phyloP scores from a whole-genome alignment of 2,888 invertebrate genomes.

The Malthinus seriepunctatus region DNA sequence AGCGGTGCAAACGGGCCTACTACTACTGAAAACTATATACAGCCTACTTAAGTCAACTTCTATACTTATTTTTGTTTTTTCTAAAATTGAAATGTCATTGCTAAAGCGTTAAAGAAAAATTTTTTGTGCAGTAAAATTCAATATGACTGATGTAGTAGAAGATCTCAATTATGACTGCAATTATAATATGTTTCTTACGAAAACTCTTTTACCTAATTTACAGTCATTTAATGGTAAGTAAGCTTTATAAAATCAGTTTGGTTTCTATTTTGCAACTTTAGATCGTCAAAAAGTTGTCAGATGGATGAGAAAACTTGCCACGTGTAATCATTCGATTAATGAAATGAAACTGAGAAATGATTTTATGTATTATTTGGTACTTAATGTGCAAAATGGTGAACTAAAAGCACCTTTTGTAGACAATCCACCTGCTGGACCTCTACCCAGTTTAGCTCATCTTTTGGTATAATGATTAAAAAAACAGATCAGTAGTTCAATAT shows the following conservation, averaged over 20 bases:
- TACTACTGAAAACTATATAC: too few relatives aligned
- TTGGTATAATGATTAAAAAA: conserved; percentile 50
- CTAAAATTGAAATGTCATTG: neutral
- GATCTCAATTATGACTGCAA: conserved; percentile 60
- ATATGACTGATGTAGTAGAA: conserved; percentile 53
- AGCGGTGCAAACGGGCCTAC: too few relatives aligned
- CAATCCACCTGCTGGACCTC: conserved; percentile 55
- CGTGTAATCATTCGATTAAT: conserved; percentile 53
- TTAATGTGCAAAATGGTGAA: conserved; percentile 55
- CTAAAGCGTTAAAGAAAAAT: neutral
- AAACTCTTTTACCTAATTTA: conserved; percentile 55
- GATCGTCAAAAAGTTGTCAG: conserved; percentile 55
- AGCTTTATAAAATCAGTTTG: neutral
- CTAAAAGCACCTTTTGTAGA: conserved; percentile 57
- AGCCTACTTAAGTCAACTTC: neutral
- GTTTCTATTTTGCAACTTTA: conserved; percentile 32
- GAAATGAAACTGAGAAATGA: conserved; percentile 61
- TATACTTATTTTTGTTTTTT: neutral
- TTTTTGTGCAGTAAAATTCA: conserved; percentile 12
- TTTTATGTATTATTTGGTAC: conserved; percentile 58
- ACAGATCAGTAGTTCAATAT: too few relatives aligned
- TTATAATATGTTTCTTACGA: conserved; percentile 57
- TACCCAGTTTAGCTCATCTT: conserved; percentile 53
- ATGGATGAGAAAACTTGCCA: conserved; percentile 59
- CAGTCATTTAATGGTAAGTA: conserved; percentile 42